Evolutionary conservation across 2,888 invertebrate species (phyloP).

Genomic region (Polia nebulosa): DNA sequence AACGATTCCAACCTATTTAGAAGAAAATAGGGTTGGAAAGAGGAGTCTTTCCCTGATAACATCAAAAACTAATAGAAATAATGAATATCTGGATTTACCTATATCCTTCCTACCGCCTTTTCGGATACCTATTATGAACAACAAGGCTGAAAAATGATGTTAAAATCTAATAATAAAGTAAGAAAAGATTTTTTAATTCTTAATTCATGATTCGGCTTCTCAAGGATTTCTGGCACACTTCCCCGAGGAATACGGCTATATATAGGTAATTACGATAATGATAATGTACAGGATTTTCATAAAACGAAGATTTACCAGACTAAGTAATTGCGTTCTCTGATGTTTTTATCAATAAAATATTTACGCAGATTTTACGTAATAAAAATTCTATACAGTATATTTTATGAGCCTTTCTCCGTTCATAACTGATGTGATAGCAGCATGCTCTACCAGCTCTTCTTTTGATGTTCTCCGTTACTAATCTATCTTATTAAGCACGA

Average conservation of each 20-base stretch:
- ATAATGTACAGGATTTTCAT: slow-evolving; percentile 7
- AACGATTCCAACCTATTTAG: too few relatives aligned
- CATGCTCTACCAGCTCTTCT: background rate
- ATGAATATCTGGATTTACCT: too few relatives aligned
- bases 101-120: too few relatives aligned
- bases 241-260: background rate
- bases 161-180: background rate
- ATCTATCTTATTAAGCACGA: background rate
- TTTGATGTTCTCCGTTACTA: background rate
- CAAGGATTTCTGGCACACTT: background rate
- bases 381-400: background rate
- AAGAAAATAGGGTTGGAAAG: too few relatives aligned
- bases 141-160: background rate
- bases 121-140: background rate
- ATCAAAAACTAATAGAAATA: too few relatives aligned
- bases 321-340: slow-evolving; percentile 15
- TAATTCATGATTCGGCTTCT: background rate
- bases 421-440: background rate
- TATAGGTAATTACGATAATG: slow-evolving; percentile 11
- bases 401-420: too few relatives aligned
- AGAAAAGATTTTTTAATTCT: background rate
- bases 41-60: too few relatives aligned
- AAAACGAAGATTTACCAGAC: background rate
- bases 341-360: background rate
- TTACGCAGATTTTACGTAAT: background rate